Conservation (phyloP, 2,888 invertebrate genomes). For the Oxytorus armatus region DNA sequence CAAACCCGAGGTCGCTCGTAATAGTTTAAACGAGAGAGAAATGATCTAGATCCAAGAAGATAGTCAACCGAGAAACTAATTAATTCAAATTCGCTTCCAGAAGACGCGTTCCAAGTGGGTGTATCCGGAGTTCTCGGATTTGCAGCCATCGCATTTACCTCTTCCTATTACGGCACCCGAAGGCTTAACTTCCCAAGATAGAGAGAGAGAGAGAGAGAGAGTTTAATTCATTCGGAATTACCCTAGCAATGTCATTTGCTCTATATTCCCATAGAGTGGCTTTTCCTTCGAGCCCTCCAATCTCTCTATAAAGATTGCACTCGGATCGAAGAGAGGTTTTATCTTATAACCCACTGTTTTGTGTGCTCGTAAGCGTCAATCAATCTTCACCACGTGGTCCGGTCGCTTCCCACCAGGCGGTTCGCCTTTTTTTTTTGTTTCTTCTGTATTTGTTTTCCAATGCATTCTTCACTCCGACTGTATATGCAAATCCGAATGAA, state of each 20-base stretch:
- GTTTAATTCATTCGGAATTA: conserved; percentile 54
- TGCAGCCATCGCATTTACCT: conserved; percentile 13
- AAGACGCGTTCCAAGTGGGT: neutral
- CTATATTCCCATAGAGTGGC: conserved; percentile 15
- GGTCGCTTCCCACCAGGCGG: neutral
- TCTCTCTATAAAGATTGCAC: neutral
- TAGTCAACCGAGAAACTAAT: conserved; percentile 38
- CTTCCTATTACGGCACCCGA: neutral
- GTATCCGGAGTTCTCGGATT: conserved; percentile 16
- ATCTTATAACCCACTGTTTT: conserved; percentile 36
- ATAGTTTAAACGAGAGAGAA: neutral
- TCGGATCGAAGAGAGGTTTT: conserved; percentile 4
- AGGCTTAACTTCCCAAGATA: too few species aligned
- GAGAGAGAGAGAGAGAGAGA: neutral
- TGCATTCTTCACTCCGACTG: conserved; percentile 24
- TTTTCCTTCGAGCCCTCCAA: conserved; percentile 2
- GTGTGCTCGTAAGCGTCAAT: conserved; percentile 19
- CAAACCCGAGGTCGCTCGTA: neutral
- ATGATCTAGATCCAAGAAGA: neutral
- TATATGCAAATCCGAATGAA: conserved; percentile 53
- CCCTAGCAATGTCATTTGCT: conserved; percentile 19
- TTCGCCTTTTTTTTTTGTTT: conserved; percentile 16
- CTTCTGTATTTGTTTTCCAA: neutral
- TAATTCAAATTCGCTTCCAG: conserved; percentile 36
- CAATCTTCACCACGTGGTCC: conserved; percentile 25